Evolutionary conservation across 2,113 vertebrate species (phyloP).

Genomic region (Ginglymostoma cirratum): DNA sequence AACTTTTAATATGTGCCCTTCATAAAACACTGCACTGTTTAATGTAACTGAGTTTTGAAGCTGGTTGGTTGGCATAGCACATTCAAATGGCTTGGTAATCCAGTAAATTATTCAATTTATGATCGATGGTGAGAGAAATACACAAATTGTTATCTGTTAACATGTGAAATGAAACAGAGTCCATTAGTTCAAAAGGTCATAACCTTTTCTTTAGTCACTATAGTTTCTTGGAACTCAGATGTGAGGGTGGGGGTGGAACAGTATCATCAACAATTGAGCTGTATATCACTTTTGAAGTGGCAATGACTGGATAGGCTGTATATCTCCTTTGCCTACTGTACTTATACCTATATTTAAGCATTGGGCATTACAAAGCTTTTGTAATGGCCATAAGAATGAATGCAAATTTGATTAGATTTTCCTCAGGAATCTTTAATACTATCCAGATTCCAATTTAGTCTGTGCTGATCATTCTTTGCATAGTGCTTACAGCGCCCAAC

Average conservation of each 20-base stretch:
- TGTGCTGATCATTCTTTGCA: not conserved
- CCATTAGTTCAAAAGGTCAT: slow-evolving; percentile 31
- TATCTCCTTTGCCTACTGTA: slow-evolving; percentile 25
- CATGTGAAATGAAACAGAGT: slow-evolving; percentile 35
- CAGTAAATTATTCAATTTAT: slow-evolving; percentile 22
- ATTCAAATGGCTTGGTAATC: not conserved
- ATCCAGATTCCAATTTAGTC: not conserved
- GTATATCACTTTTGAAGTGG: slow-evolving; percentile 33
- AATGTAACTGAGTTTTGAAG: not conserved
- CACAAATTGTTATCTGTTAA: slow-evolving; percentile 32
- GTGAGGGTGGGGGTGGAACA: not conserved
- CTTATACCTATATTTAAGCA: not conserved
- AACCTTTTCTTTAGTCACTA: slow-evolving; percentile 15
- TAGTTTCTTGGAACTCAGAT: slow-evolving; percentile 24
- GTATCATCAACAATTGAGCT: slow-evolving; percentile 15
- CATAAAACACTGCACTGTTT: not conserved
- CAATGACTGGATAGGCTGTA: not conserved
- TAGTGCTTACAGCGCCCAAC: not conserved
- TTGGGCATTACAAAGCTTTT: not conserved
- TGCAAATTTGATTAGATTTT: not conserved
- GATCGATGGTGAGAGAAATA: not conserved
- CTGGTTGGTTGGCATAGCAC: not conserved
- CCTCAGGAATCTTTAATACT: not conserved
- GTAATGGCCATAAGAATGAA: not conserved
- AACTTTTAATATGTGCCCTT: not conserved